These are phyloP conservation scores for Drosophila neutralis DNA, from an alignment of 2,888 invertebrate species.

Conservation along the genomic window DNA sequence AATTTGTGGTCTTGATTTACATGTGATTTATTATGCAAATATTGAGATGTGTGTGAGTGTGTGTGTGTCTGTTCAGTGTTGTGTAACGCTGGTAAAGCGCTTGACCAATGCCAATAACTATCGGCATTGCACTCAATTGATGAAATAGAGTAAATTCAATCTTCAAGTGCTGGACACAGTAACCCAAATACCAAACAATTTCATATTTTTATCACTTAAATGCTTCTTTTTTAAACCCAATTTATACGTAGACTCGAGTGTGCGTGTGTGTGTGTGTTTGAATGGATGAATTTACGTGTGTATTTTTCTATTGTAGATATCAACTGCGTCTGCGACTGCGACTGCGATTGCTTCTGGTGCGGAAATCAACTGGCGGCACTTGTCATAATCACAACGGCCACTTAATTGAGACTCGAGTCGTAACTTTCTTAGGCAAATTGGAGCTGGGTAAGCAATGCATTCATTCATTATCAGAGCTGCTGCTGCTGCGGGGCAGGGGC, in stretches of 20 bases:
- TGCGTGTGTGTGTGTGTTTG: background rate
- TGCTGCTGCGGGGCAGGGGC: background rate
- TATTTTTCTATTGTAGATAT: slow-evolving; percentile 31
- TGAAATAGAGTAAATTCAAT: slow-evolving; percentile 2
- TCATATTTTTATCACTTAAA: slow-evolving; percentile 33
- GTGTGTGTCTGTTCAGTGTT: slow-evolving; percentile 10
- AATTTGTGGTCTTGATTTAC: slow-evolving; percentile 1
- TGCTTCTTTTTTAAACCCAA: slow-evolving; percentile 7
- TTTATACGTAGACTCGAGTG: background rate
- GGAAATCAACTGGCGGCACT: slow-evolving; percentile 46
- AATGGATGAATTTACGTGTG: background rate
- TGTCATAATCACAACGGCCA: slow-evolving; percentile 42
- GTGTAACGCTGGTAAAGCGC: background rate
- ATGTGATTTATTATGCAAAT: background rate
- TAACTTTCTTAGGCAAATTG: slow-evolving; percentile 38
- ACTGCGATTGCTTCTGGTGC: slow-evolving; percentile 8
- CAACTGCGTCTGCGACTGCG: background rate
- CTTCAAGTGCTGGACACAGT: slow-evolving; percentile 5
- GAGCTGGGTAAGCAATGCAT: slow-evolving; percentile 36
- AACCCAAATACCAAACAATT: slow-evolving; percentile 22
- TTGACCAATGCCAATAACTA: background rate
- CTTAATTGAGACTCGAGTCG: slow-evolving; percentile 34
- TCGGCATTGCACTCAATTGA: background rate
- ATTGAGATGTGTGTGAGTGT: background rate
- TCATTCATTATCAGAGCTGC: slow-evolving; percentile 17